phyloP scores from a whole-genome alignment of 2,113 vertebrate genomes.

The Odontophorus gujanensis region DNA sequence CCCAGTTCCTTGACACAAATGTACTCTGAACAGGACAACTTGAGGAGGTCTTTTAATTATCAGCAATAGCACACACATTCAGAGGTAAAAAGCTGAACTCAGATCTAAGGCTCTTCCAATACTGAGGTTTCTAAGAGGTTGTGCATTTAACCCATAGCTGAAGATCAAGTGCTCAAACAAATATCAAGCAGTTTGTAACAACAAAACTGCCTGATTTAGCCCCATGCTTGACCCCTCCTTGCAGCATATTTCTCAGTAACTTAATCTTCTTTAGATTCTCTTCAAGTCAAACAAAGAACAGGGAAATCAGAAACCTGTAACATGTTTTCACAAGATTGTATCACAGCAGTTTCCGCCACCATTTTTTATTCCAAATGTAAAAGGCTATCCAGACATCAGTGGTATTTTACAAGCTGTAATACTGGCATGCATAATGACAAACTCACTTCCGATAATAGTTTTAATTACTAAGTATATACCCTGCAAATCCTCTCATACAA shows the following conservation, averaged over 20 bases:
- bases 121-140: conserved; percentile 57
- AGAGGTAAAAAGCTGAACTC: conserved; percentile 12
- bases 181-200: conserved; percentile 32
- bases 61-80: conserved; percentile 44
- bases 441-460: conserved; percentile 34
- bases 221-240: background rate
- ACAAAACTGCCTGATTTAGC: background rate
- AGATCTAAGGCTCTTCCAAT: conserved; percentile 43
- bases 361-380: background rate
- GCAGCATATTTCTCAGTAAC: conserved; percentile 63
- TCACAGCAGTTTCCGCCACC: background rate
- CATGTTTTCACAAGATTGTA: conserved; percentile 53
- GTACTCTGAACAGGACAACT: background rate
- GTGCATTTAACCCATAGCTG: conserved; percentile 46
- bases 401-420: background rate
- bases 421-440: background rate
- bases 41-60: conserved; percentile 48
- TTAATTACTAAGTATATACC: conserved; percentile 61
- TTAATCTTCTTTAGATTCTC: conserved; percentile 68
- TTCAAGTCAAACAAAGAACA: conserved; percentile 59
- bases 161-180: conserved; percentile 70
- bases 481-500: conserved; percentile 32
- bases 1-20: conserved; percentile 24
- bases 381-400: background rate
- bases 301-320: conserved; percentile 27